Conservation (phyloP, 2,888 invertebrate genomes). For the Encarsia formosa region DNA sequence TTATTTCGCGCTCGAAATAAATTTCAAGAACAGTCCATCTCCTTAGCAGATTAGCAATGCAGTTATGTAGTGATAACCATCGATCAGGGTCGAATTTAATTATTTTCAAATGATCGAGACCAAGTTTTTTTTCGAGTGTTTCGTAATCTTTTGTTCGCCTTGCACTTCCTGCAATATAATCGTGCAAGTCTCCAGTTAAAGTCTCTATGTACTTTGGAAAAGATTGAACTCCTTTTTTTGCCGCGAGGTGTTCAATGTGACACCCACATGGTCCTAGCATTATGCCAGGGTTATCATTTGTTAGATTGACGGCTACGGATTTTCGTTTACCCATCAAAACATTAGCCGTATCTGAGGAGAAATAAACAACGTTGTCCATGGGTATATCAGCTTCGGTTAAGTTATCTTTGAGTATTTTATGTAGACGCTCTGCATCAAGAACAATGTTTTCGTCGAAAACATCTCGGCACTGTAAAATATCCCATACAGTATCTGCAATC, state of each 20-base stretch:
- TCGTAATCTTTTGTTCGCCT: neutral
- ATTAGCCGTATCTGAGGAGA: too few relatives aligned
- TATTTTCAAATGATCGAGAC: neutral
- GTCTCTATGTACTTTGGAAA: too few relatives aligned
- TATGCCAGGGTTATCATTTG: neutral
- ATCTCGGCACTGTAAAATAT: too few relatives aligned
- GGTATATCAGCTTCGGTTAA: too few relatives aligned
- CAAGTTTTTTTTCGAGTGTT: neutral
- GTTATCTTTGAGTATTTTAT: too few relatives aligned
- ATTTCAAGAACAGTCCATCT: neutral
- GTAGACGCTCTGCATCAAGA: too few relatives aligned
- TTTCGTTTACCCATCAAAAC: constrained; percentile 5
- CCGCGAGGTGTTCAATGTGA: constrained; percentile 5
- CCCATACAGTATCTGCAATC: too few relatives aligned
- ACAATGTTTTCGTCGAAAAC: too few relatives aligned
- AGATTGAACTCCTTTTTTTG: neutral
- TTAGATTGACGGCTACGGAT: constrained; percentile 3
- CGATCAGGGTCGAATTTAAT: neutral
- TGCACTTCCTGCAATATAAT: neutral
- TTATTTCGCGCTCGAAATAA: neutral
- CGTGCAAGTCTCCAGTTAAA: too few relatives aligned
- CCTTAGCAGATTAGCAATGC: neutral
- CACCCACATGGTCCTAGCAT: neutral
- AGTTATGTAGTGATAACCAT: neutral
- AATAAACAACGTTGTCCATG: too few relatives aligned